Base-by-base conservation (phyloP, 1,140 invertebrate genomes). In the Zaprionus vittiger region DNA sequence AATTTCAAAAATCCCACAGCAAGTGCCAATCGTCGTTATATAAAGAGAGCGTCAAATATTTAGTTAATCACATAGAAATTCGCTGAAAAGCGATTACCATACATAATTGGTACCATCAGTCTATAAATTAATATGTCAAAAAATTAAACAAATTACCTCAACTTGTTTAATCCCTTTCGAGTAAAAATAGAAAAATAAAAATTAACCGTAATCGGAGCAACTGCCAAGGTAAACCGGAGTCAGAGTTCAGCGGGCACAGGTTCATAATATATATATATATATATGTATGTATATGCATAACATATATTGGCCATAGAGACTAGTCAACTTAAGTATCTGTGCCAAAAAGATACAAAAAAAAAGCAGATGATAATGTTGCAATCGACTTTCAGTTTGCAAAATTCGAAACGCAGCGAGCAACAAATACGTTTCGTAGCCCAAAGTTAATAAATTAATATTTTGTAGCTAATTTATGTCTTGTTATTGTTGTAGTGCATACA, bases 391-490 rank as follows among this genome's bases (percentile, higher is more conserved):
- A 66, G 74, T 83, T 89, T 81, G 79, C 81, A 68, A 89, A 87
- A 89, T 83, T 64, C 17, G 73, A 84, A 85, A 81, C 83, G 68
- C 77, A 77, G 68, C 67, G 76, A 74, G 56, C 62, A 49, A 56
- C 31, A 66, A 82, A 74, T 62, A 73, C 34, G 70, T 64, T 59
- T 66, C 63, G 55, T 24, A 67, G 70, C 28, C 61, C 65, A 63
- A 65, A 73, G 81, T 81, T 81, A 59, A 87, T 87, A 87, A 84
- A 87, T 87, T 87, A 87, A 87, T 87, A 87, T 89, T 81, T 67
- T 87, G 66, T 73, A 15, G 66, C 62, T 89, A 83, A 87, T 87
- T 87, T 90, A 90, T 90, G 81, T 69, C 56, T 78, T 81, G 77
- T 89, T 80, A 34, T 78, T 73, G 64, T 78, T 78, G 77, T 64